Conservation (phyloP, 2,113 vertebrate species). For the Motacilla tschutschensis region DNA sequence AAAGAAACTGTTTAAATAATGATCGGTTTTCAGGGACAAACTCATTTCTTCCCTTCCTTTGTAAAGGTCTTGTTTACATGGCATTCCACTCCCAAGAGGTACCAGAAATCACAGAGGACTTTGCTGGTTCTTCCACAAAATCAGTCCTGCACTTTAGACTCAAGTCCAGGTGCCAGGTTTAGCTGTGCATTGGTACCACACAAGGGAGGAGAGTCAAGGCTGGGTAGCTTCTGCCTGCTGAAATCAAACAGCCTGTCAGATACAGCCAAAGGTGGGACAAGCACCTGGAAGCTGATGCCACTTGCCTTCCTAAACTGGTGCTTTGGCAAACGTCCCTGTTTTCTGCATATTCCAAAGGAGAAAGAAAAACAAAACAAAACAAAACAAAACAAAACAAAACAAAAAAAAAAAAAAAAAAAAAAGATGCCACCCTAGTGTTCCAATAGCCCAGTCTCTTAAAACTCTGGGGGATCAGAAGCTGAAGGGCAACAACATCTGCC, state of each 20-base stretch:
- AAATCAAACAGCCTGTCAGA: neutral
- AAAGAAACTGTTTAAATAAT: slow-evolving; percentile 39
- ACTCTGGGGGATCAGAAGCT: neutral
- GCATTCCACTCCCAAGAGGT: neutral
- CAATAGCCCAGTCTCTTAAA: neutral
- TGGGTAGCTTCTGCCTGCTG: neutral
- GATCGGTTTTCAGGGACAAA: slow-evolving; percentile 27
- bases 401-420: neutral
- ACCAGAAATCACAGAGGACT: neutral
- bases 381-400: too few species aligned
- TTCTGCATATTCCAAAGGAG: neutral
- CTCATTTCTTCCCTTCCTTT: slow-evolving; percentile 1
- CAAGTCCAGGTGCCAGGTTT: neutral
- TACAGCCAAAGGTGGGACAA: neutral
- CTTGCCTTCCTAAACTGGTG: neutral
- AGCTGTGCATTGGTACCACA: neutral
- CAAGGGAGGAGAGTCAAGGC: fast-evolving
- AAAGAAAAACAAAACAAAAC: fast-evolving
- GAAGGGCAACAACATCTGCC: neutral
- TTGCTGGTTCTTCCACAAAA: neutral
- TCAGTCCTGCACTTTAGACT: neutral
- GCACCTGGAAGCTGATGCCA: neutral
- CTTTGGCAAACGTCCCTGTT: neutral
- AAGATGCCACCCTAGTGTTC: neutral
- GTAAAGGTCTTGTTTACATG: neutral